phyloP scores from a whole-genome alignment of 2,113 vertebrate species.

The Hystrix cristata region DNA sequence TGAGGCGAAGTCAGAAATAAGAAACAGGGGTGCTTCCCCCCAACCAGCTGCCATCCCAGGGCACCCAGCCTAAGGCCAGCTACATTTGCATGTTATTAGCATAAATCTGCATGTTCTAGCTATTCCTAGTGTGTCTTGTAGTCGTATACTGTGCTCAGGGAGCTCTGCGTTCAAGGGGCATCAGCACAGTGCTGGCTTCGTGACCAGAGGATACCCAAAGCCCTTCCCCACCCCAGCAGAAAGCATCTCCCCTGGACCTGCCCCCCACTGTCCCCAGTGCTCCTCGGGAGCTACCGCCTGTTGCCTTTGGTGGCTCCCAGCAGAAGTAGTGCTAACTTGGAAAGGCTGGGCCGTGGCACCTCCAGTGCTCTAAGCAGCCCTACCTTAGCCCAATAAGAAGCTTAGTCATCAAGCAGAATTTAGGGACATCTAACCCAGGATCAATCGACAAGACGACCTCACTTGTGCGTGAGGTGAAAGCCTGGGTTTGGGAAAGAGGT shows the following conservation, averaged over 20 bases:
- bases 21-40: not conserved
- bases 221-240: not conserved
- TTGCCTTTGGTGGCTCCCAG: not conserved
- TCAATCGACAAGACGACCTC: not conserved
- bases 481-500: not conserved
- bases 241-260: not conserved
- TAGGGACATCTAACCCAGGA: not conserved
- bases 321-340: not conserved
- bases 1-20: conserved; percentile 58
- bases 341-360: too few species aligned
- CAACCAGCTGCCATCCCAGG: conserved; percentile 62
- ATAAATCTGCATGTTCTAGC: conserved; percentile 32
- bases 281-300: not conserved
- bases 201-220: not conserved
- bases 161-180: not conserved
- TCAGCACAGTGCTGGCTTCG: not conserved
- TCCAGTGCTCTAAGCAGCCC: not conserved
- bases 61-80: conserved; percentile 34
- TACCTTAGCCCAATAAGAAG: not conserved
- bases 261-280: too few species aligned
- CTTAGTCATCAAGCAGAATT: not conserved
- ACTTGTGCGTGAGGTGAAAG: not conserved
- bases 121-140: not conserved
- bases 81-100: conserved; percentile 51
- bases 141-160: not conserved